These are phyloP conservation scores for Paramormyrops kingsleyae DNA, from an alignment of 2,113 vertebrate genomes.

Conservation along the genomic window DNA sequence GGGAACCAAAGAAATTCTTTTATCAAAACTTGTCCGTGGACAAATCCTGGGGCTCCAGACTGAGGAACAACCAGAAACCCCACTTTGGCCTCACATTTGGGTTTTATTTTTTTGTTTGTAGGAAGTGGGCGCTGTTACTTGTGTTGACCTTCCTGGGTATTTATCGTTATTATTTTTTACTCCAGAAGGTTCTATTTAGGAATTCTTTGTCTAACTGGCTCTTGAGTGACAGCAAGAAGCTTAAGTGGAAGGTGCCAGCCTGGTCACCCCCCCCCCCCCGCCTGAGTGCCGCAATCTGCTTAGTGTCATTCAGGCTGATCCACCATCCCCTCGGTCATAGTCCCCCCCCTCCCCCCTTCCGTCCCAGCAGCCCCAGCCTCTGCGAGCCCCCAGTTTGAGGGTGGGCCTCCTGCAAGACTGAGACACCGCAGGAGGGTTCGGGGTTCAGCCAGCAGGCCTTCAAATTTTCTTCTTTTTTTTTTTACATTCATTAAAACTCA, in stretches of 20 bases:
- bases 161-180: background rate
- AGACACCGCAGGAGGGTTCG: background rate
- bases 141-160: background rate
- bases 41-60: too few species aligned
- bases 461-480: background rate
- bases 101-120: background rate
- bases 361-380: background rate
- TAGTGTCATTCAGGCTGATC: background rate
- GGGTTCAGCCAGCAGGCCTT: background rate
- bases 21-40: background rate
- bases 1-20: background rate
- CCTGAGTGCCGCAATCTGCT: background rate
- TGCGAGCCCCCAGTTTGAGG: background rate
- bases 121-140: background rate
- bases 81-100: too few species aligned
- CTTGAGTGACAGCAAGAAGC: background rate
- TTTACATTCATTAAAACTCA: conserved; percentile 17
- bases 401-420: background rate
- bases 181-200: background rate
- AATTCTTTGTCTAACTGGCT: too few species aligned
- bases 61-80: too few species aligned
- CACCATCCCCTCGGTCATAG: background rate
- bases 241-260: background rate
- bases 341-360: background rate
- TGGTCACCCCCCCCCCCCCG: background rate